Evolutionary conservation across 2,113 vertebrate species (phyloP).

Genomic region (Nestor notabilis): DNA sequence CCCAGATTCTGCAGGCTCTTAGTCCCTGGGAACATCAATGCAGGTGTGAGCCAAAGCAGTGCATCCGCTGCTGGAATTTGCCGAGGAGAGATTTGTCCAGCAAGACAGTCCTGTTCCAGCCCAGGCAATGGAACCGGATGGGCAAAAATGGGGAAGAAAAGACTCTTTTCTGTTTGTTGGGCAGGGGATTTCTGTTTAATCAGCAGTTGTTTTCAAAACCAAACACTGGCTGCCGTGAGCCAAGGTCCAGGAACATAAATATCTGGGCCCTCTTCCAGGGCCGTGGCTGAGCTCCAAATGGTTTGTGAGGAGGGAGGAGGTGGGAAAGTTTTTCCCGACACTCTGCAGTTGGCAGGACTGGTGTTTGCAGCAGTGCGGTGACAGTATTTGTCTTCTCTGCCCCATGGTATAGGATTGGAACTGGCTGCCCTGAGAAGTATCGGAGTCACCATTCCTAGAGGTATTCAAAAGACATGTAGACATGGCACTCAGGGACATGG

Average conservation of each 20-base stretch:
- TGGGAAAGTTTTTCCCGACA: background rate
- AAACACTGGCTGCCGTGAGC: constrained; percentile 44
- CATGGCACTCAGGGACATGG: background rate
- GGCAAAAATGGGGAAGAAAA: constrained; percentile 7
- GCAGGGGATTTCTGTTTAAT: constrained; percentile 56
- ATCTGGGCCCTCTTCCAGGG: constrained; percentile 41
- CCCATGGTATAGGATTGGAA: background rate
- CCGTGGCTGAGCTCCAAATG: background rate
- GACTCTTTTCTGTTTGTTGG: constrained; percentile 11
- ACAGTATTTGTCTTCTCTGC: background rate
- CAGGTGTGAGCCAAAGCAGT: background rate
- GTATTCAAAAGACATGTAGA: fast-evolving
- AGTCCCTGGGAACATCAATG: background rate
- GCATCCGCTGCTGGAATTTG: background rate
- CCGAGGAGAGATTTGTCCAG: background rate
- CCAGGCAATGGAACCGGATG: background rate
- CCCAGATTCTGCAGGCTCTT: background rate
- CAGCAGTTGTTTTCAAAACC: constrained; percentile 56
- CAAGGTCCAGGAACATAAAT: constrained; percentile 45
- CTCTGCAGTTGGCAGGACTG: background rate
- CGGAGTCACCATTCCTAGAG: background rate
- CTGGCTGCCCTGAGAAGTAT: background rate
- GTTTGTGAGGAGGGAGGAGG: background rate
- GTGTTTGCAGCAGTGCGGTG: background rate
- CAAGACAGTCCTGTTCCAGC: background rate